Evolutionary conservation across 2,888 invertebrate genomes (phyloP).

Genomic region (Drosophila kokeensis): DNA sequence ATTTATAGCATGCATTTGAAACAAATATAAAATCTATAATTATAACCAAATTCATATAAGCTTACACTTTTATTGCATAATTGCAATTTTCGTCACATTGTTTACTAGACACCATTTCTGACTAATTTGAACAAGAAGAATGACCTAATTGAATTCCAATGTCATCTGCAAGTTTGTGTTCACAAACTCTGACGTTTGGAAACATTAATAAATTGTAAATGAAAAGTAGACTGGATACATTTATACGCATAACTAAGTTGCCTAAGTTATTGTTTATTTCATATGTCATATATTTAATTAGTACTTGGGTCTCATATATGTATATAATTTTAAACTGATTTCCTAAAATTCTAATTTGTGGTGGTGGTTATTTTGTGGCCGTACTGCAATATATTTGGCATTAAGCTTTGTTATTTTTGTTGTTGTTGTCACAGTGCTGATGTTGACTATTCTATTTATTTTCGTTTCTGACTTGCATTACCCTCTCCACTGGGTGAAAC

Average conservation of each 20-base stretch:
- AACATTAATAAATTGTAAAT: background rate
- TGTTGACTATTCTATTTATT: constrained; percentile 49
- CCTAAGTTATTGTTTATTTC: constrained; percentile 17
- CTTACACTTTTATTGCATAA: background rate
- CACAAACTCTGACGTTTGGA: background rate
- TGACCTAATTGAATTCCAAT: background rate
- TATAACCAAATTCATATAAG: background rate
- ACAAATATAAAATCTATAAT: background rate
- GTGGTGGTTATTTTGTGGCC: constrained; percentile 25
- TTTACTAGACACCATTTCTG: background rate
- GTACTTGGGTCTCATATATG: constrained; percentile 24
- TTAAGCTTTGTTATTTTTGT: constrained; percentile 8
- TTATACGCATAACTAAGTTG: constrained; percentile 9
- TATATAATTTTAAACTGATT: constrained; percentile 19
- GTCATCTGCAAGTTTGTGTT: background rate
- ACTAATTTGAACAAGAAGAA: background rate
- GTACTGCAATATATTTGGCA: constrained; percentile 22
- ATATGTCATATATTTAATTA: constrained; percentile 18
- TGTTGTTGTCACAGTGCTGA: constrained; percentile 25
- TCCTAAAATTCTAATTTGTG: background rate
- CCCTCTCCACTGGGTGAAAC: constrained; percentile 10
- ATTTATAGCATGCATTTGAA: background rate
- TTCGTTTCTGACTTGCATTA: constrained; percentile 50
- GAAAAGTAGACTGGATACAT: background rate
- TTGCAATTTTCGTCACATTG: background rate